A percentile compares a stretch with the other conserved stretches of the same genome.
Conservation (phyloP, 2,113 vertebrate species). For the Cephalopholis sonnerati region DNA sequence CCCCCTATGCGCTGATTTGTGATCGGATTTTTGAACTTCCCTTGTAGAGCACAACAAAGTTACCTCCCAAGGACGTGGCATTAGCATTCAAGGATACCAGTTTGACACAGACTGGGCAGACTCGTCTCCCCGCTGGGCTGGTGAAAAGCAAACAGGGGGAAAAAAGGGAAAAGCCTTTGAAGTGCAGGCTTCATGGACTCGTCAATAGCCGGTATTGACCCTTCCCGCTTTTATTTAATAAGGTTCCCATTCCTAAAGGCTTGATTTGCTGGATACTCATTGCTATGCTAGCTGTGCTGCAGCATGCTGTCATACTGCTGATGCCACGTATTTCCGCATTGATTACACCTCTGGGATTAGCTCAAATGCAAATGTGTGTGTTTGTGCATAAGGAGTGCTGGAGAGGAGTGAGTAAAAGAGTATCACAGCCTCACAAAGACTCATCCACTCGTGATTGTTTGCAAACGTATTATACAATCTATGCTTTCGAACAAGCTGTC, state of each 20-base stretch:
- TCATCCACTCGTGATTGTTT: conserved; percentile 21
- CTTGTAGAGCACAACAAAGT: conserved; percentile 68
- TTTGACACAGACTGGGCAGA: conserved; percentile 59
- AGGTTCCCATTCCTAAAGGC: conserved; percentile 72
- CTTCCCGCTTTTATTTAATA: conserved; percentile 79
- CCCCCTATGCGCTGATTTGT: conserved; percentile 26
- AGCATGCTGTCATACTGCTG: conserved; percentile 81
- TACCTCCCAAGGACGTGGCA: conserved; percentile 67
- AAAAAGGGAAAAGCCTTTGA: conserved; percentile 68
- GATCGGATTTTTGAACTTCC: conserved; percentile 60
- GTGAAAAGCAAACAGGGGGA: conserved; percentile 53
- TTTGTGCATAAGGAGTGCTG: conserved; percentile 13
- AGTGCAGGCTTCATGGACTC: conserved; percentile 65
- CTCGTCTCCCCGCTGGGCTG: conserved; percentile 59
- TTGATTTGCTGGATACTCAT: conserved; percentile 74
- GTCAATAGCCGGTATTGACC: conserved; percentile 83
- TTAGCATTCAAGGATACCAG: conserved; percentile 75
- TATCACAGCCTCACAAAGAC: conserved; percentile 9
- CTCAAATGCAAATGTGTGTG: conserved; percentile 77
- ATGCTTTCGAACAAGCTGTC: conserved; percentile 3
- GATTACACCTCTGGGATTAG: conserved; percentile 85
- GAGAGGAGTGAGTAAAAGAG: conserved; percentile 33
- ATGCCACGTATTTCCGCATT: conserved; percentile 80
- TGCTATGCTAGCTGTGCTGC: conserved; percentile 75
- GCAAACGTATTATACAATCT: not conserved